Base-by-base conservation (phyloP, 1,140 invertebrate genomes). In the Atopsyche davidsoni region DNA sequence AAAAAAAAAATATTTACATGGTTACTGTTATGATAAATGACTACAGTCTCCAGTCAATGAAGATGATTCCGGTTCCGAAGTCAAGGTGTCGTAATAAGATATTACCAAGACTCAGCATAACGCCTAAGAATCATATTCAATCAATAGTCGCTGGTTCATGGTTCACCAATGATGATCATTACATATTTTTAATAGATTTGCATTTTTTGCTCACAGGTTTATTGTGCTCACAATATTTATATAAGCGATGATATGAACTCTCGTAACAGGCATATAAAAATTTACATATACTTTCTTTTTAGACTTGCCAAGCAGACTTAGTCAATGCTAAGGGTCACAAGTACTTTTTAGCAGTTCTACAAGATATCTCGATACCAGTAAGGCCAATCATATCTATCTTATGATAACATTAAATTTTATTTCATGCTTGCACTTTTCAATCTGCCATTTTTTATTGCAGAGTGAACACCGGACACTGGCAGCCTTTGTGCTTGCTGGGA, bases 261-360 rank as follows among this genome's bases (percentile, higher is more conserved):
- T 28, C 6, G 6, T 28, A 28, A 7, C n/a, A 28, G 6, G 25
- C 6, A 7, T 7, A 28, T 28, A n/a, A 28, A n/a, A 34, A 13
- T 40, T 40, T 47, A 39, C 35, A 46, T 50, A 17, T 41, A 17
- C 40, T 51, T 38, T 52, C 28, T 36, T 78, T 79, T 35, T 69
- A 92, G 88, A 86, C 84, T 44, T 98, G 93, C 66, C 93, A 98
- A 75, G 81, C 82, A 52, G 96, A 99, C 71, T 73, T 99, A 53
- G 91, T 98, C 7, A 86, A 96, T 59, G 96, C 98, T 50, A 87
- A 86, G 67, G 89, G 90, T 0, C 92, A 97, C 67, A 94, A 91
- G 65, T 98, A 98, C 68, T 98, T 98, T 65, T 70, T 97, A 18
- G 79, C 85, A 19, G 85, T 97, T 35, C 76, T 97, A 9, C 83